phyloP scores from a whole-genome alignment of 2,113 vertebrate species.

The Ammospiza caudacuta region DNA sequence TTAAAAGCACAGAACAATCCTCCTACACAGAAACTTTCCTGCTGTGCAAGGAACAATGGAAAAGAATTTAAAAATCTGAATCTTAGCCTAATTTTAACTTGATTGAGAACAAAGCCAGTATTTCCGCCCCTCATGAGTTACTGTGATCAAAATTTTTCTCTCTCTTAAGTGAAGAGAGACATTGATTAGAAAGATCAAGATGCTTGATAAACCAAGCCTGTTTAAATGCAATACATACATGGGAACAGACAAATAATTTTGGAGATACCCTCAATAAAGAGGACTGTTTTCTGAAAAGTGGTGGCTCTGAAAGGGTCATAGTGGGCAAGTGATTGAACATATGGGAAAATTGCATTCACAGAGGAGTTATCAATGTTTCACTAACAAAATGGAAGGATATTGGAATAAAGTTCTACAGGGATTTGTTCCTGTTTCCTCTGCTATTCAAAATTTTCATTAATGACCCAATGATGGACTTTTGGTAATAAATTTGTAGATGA shows the following conservation, averaged over 20 bases:
- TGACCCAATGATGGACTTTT: background rate
- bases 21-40: background rate
- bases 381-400: background rate
- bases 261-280: background rate
- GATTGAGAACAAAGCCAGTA: background rate
- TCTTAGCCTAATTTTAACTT: background rate
- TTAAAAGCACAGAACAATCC: background rate
- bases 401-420: background rate
- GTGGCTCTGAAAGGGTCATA: background rate
- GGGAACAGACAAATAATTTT: background rate
- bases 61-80: background rate
- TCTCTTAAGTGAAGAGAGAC: background rate
- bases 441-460: background rate
- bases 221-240: background rate
- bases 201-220: background rate
- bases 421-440: constrained; percentile 6
- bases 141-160: background rate
- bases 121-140: background rate
- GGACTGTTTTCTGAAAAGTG: background rate
- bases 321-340: background rate
- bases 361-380: background rate
- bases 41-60: background rate
- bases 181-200: background rate
- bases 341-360: background rate
- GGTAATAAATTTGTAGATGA: background rate